Evolutionary conservation across 1,140 invertebrate species (phyloP).

Genomic region (Formica selysi): DNA sequence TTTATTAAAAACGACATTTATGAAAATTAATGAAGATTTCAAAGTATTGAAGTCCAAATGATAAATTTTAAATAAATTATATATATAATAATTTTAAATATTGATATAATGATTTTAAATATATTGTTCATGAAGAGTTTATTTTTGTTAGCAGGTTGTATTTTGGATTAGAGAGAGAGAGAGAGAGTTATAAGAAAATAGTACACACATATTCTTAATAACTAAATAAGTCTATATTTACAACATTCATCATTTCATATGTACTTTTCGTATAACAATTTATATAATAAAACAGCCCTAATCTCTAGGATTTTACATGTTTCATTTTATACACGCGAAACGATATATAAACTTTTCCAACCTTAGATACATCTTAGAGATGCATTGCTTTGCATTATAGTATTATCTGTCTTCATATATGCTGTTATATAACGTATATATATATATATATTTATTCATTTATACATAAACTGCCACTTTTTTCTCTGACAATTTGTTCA

Average conservation of each 20-base stretch:
- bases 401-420: slow-evolving; percentile 31
- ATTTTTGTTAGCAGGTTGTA: slow-evolving; percentile 32
- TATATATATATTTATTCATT: slow-evolving; percentile 69
- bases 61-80: too few relatives aligned
- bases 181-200: slow-evolving; percentile 32
- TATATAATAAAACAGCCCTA: slow-evolving; percentile 85
- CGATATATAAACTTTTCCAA: slow-evolving; percentile 64
- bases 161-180: slow-evolving; percentile 11
- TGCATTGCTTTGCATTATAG: slow-evolving; percentile 2
- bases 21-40: too few relatives aligned
- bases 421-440: slow-evolving; percentile 77
- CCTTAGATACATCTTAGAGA: slow-evolving; percentile 22
- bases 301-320: slow-evolving; percentile 85
- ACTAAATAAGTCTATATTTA: slow-evolving; percentile 87
- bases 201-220: slow-evolving; percentile 78
- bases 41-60: not conserved
- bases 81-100: too few relatives aligned
- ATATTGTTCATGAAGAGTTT: slow-evolving; percentile 13
- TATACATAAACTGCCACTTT: slow-evolving; percentile 68
- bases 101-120: not conserved
- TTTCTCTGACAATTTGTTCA: slow-evolving; percentile 58
- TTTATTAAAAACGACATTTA: slow-evolving; percentile 15
- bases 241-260: slow-evolving; percentile 81
- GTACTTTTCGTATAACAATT: slow-evolving; percentile 83
- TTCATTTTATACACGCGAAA: slow-evolving; percentile 82